These are phyloP conservation scores for Sitta carolinensis DNA, from an alignment of 2,797 vertebrate genomes.

Conservation along the genomic window DNA sequence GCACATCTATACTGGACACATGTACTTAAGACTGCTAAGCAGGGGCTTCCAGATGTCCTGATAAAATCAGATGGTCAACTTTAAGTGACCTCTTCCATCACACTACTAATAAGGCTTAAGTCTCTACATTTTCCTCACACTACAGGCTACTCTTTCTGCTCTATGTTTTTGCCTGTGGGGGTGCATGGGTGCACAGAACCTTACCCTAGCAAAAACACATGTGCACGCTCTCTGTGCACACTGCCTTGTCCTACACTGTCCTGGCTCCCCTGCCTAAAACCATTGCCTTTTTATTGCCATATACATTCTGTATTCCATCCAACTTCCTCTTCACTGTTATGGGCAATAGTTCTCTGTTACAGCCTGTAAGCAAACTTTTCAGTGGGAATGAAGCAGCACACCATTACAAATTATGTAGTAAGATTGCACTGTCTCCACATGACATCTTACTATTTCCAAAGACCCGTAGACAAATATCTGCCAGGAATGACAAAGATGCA, in stretches of 20 bases:
- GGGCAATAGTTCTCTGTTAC: neutral
- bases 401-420: neutral
- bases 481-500: slow-evolving; percentile 1
- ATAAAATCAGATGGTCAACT: neutral
- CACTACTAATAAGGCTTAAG: neutral
- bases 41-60: neutral
- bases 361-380: neutral
- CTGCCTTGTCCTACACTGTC: neutral
- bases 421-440: neutral
- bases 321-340: neutral
- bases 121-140: neutral
- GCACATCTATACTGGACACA: fast-evolving
- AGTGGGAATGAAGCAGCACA: neutral
- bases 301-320: neutral
- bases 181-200: neutral
- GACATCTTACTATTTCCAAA: neutral
- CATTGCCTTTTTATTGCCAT: neutral
- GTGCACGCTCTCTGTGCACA: fast-evolving
- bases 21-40: neutral
- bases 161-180: neutral
- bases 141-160: neutral
- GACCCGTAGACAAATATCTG: neutral
- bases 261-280: neutral
- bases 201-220: neutral
- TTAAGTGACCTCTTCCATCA: neutral